Conservation (phyloP, 2,797 vertebrate genomes). For the Pachyuromys duprasi region DNA sequence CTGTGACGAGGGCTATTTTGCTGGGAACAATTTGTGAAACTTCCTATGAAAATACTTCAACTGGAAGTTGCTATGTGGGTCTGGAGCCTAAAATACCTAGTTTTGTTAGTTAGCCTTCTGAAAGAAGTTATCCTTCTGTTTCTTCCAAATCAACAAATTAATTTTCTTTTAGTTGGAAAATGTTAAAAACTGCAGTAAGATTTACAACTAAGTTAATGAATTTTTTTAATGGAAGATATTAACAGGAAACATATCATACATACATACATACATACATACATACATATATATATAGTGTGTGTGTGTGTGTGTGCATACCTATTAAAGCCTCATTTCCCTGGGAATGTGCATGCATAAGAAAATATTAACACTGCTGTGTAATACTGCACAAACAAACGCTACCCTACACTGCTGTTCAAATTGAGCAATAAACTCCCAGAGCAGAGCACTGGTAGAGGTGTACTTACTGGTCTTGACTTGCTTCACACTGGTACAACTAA, state of each 20-base stretch:
- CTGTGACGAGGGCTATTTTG: background rate
- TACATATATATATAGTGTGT: too few species aligned
- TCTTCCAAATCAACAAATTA: slow-evolving; percentile 53
- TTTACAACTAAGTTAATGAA: slow-evolving; percentile 33
- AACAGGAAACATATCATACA: slow-evolving; percentile 9
- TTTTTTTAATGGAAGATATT: slow-evolving; percentile 29
- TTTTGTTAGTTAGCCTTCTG: slow-evolving; percentile 45
- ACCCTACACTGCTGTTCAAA: background rate
- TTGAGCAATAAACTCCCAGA: slow-evolving; percentile 27
- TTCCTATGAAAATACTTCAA: slow-evolving; percentile 2
- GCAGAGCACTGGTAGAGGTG: background rate
- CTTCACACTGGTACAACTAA: slow-evolving; percentile 54
- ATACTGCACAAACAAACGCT: slow-evolving; percentile 32
- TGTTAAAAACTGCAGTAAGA: slow-evolving; percentile 7
- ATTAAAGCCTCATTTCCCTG: slow-evolving; percentile 12
- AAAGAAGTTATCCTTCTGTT: slow-evolving; percentile 40
- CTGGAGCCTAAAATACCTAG: slow-evolving; percentile 27
- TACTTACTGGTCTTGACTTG: slow-evolving; percentile 44
- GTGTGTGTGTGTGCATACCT: background rate
- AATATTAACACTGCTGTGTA: slow-evolving; percentile 26
- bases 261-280: too few species aligned
- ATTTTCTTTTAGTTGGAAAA: slow-evolving; percentile 37
- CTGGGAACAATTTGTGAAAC: background rate
- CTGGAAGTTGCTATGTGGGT: background rate
- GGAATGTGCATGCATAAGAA: slow-evolving; percentile 26